Conservation (phyloP, 2,888 invertebrate species). For the Leucania comma region DNA sequence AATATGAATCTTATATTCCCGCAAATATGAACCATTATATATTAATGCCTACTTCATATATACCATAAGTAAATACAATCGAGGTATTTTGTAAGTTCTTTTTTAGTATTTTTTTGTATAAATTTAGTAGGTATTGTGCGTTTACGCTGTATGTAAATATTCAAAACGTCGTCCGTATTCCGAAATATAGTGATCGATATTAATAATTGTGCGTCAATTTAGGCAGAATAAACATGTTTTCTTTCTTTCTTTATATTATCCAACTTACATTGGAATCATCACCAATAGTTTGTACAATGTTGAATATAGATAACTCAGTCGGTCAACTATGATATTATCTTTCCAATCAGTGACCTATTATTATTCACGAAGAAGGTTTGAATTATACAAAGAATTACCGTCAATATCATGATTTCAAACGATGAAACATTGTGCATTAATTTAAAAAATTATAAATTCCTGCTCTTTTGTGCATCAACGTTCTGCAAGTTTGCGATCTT, state of each 20-base stretch:
- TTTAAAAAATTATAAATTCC: neutral
- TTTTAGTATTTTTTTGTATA: neutral
- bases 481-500: constrained; percentile 6
- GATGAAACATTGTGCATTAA: neutral
- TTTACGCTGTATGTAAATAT: neutral
- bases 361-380: neutral
- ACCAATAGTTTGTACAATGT: neutral
- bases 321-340: neutral
- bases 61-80: neutral
- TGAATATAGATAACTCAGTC: neutral
- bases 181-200: neutral
- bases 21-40: constrained; percentile 10
- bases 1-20: constrained; percentile 21
- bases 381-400: neutral
- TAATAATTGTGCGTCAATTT: too few relatives aligned
- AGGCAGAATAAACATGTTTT: too few relatives aligned
- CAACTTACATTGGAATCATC: neutral
- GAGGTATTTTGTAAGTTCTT: neutral
- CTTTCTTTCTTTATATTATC: too few relatives aligned
- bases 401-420: neutral
- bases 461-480: neutral
- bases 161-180: neutral
- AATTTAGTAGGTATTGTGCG: neutral
- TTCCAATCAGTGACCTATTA: too few relatives aligned
- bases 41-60: neutral